phyloP scores from a whole-genome alignment of 2,888 invertebrate genomes.

The Caradrina kadenii region DNA sequence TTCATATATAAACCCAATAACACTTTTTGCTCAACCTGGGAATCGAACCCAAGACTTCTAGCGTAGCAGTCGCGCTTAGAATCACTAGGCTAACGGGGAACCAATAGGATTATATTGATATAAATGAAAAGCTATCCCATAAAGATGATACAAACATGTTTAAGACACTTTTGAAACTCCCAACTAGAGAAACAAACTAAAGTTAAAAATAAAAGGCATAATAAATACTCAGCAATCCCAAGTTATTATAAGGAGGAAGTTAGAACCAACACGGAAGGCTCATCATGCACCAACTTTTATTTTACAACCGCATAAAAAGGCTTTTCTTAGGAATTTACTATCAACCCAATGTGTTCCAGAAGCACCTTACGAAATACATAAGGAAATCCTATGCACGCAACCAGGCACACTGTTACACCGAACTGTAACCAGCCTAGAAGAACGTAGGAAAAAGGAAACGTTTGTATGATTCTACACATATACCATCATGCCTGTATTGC shows the following conservation, averaged over 20 bases:
- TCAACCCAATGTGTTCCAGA: constrained; percentile 59
- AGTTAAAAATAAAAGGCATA: constrained; percentile 27
- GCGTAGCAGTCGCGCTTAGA: too few species aligned
- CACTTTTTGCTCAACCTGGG: too few species aligned
- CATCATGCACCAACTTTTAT: constrained; percentile 57
- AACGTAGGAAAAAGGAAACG: too few species aligned
- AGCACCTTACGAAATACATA: constrained; percentile 62
- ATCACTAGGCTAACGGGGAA: too few species aligned
- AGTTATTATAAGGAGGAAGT: constrained; percentile 51
- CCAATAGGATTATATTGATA: too few species aligned
- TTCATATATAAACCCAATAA: too few species aligned
- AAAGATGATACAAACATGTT: neutral
- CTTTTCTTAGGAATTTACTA: constrained; percentile 63
- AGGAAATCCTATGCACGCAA: constrained; percentile 65
- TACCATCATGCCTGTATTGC: too few species aligned
- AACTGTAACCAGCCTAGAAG: constrained; percentile 1
- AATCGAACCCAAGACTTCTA: too few species aligned
- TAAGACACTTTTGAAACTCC: constrained; percentile 6
- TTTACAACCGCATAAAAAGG: constrained; percentile 63
- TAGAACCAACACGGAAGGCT: constrained; percentile 39
- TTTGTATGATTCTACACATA: too few species aligned
- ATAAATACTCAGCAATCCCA: constrained; percentile 30
- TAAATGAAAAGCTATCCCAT: neutral
- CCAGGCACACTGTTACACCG: constrained; percentile 48
- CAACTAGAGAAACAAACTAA: constrained; percentile 16